Conservation (phyloP, 2,888 invertebrate genomes). For the Abrostola triplasia region DNA sequence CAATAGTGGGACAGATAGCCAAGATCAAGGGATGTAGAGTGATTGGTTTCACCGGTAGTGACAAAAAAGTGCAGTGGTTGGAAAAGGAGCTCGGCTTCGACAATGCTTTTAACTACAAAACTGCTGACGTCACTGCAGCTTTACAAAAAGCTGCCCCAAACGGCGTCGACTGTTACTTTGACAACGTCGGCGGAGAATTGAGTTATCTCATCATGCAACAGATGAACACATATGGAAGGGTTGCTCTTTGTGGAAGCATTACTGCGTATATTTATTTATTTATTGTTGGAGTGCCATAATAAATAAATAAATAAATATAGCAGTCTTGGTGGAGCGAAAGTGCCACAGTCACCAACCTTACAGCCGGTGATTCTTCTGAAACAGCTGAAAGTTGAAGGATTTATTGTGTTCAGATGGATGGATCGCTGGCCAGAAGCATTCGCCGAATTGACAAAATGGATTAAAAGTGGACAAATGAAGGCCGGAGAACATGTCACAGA, state of each 20-base stretch:
- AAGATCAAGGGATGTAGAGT: constrained; percentile 90
- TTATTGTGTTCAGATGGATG: constrained; percentile 82
- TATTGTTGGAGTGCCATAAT: no score
- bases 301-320: no score
- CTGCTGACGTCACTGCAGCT: constrained; percentile 83
- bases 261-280: no score
- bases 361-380: constrained; percentile 10
- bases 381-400: constrained; percentile 87
- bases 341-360: constrained; percentile 76
- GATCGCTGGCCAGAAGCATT: constrained; percentile 88
- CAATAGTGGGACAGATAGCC: constrained; percentile 92
- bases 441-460: constrained; percentile 87
- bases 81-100: constrained; percentile 91
- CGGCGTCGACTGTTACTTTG: constrained; percentile 92
- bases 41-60: constrained; percentile 92
- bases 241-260: constrained; percentile 77
- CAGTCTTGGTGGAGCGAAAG: constrained; percentile 1
- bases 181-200: constrained; percentile 91
- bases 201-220: constrained; percentile 86
- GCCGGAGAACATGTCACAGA: constrained; percentile 89
- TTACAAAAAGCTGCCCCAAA: constrained; percentile 84
- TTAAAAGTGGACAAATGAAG: constrained; percentile 90
- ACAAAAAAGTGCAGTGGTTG: constrained; percentile 91
- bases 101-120: constrained; percentile 92
- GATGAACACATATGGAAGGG: constrained; percentile 88